phyloP scores from a whole-genome alignment of 1,140 invertebrate species.

The Cecropterus lyciades region DNA sequence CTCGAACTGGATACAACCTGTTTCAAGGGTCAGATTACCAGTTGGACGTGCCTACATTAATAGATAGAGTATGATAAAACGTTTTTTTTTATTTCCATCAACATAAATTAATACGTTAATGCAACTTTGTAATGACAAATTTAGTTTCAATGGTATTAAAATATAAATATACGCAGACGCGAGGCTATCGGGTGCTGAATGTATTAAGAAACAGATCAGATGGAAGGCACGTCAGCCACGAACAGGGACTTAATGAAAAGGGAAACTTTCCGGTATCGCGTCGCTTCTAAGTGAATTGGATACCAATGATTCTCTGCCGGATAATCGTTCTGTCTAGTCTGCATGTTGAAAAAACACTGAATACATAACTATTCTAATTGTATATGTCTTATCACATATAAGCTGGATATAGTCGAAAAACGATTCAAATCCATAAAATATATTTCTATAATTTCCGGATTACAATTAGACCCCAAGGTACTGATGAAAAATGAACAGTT shows the following conservation, averaged over 20 bases:
- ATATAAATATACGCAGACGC: slow-evolving; percentile 1
- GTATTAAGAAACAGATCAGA: not conserved
- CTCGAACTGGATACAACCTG: slow-evolving; percentile 11
- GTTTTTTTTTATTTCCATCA: slow-evolving; percentile 30
- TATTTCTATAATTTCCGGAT: not conserved
- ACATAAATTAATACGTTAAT: slow-evolving; percentile 29
- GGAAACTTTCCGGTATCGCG: too few species aligned
- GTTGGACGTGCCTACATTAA: slow-evolving; percentile 20
- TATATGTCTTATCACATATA: too few species aligned
- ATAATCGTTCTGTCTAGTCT: too few species aligned
- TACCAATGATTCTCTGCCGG: too few species aligned
- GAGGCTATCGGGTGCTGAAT: not conserved
- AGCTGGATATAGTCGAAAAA: too few species aligned
- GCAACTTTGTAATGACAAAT: slow-evolving; percentile 29
- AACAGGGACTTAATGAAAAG: too few species aligned
- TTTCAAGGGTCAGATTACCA: slow-evolving; percentile 25
- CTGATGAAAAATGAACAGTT: not conserved
- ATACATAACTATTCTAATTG: too few species aligned
- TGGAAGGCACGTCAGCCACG: too few species aligned
- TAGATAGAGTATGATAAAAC: slow-evolving; percentile 26
- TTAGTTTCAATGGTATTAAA: slow-evolving; percentile 27
- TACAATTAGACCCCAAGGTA: not conserved
- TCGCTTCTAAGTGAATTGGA: too few species aligned
- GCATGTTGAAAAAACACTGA: too few species aligned
- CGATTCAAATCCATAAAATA: not conserved